Evolutionary conservation across 1,140 invertebrate genomes (phyloP).

Genomic region (Hylyphantes graminicola): DNA sequence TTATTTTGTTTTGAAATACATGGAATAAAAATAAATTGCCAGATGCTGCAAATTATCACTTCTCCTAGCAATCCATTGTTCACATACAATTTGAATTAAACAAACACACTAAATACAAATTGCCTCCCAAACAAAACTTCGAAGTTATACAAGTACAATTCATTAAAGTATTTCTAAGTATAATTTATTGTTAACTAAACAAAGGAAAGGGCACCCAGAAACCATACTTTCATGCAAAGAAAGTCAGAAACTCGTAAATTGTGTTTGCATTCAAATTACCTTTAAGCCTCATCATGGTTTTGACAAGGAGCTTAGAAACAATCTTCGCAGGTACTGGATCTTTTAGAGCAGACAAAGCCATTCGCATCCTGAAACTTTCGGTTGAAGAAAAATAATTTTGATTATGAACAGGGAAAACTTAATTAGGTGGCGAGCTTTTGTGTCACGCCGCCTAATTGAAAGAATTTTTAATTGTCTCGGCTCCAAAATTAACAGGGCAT

Average conservation of each 20-base stretch:
- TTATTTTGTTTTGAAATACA: no score
- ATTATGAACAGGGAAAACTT: constrained; percentile 36
- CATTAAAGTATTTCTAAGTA: no score
- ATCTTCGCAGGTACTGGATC: constrained; percentile 9
- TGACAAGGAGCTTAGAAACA: background rate
- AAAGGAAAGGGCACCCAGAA: background rate
- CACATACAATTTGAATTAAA: no score
- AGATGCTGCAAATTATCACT: no score
- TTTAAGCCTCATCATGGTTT: background rate
- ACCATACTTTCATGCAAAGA: background rate
- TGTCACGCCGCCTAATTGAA: constrained; percentile 40
- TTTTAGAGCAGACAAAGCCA: constrained; percentile 18
- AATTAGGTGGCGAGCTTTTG: constrained; percentile 45
- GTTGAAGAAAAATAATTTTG: constrained; percentile 34
- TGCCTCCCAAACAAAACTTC: no score
- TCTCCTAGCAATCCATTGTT: no score
- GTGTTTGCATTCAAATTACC: constrained; percentile 40
- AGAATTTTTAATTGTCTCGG: constrained; percentile 47
- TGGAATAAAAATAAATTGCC: no score
- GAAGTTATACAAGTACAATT: no score
- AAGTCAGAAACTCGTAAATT: constrained; percentile 10
- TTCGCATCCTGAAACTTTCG: constrained; percentile 5
- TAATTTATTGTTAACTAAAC: no score
- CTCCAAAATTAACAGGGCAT: constrained; percentile 37
- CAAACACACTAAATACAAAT: no score